A percentile compares a stretch with the other conserved stretches of the same genome.
Evolutionary conservation across 1,140 invertebrate genomes (phyloP).

Genomic region (Drosophila erecta): DNA sequence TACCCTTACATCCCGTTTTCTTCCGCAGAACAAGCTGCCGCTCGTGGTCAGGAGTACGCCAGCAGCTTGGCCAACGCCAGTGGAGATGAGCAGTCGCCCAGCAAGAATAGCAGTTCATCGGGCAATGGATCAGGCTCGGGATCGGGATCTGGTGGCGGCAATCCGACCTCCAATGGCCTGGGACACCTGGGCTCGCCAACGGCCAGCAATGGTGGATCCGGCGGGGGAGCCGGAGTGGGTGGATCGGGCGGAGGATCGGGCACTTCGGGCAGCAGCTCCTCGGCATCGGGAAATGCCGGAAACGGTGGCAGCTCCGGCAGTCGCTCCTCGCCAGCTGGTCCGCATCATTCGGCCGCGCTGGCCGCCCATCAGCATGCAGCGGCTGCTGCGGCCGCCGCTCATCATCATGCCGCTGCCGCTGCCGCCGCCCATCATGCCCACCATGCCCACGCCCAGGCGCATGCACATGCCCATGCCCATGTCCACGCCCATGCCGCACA

Average conservation of each 20-base stretch:
- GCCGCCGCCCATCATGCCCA: slow-evolving; percentile 70
- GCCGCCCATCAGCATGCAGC: slow-evolving; percentile 74
- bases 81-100: slow-evolving; percentile 76
- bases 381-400: slow-evolving; percentile 65
- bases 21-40: slow-evolving; percentile 70
- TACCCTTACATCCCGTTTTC: neutral
- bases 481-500: slow-evolving; percentile 68
- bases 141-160: slow-evolving; percentile 4
- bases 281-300: neutral
- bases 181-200: slow-evolving; percentile 23
- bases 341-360: slow-evolving; percentile 58
- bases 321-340: slow-evolving; percentile 56
- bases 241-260: slow-evolving; percentile 8
- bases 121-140: slow-evolving; percentile 11
- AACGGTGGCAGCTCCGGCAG: slow-evolving; percentile 14
- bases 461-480: slow-evolving; percentile 65
- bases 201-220: slow-evolving; percentile 30
- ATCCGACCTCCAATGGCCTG: slow-evolving; percentile 43
- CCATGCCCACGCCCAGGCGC: slow-evolving; percentile 60
- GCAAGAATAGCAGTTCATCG: slow-evolving; percentile 44
- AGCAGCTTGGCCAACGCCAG: slow-evolving; percentile 72
- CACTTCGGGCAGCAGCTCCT: slow-evolving; percentile 17
- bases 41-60: slow-evolving; percentile 76
- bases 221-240: neutral
- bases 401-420: slow-evolving; percentile 73